Conservation (phyloP, 2,797 vertebrate genomes). For the Parauchenoglanis ngamensis region DNA sequence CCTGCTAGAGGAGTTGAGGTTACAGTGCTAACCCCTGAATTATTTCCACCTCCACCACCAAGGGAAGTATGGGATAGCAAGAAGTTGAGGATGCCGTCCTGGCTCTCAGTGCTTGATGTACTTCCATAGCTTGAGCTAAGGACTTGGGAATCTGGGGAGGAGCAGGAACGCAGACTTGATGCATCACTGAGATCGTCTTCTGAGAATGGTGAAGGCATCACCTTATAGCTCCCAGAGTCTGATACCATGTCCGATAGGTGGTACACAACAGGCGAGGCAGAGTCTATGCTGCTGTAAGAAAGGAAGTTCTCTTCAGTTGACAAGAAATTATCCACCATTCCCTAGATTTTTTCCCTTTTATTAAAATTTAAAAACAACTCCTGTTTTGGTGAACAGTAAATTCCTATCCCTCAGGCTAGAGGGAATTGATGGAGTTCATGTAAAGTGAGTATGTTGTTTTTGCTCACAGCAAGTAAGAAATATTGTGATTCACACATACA, state of each 20-base stretch:
- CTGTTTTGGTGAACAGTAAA: slow-evolving; percentile 51
- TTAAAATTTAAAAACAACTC: slow-evolving; percentile 44
- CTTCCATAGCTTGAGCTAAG: slow-evolving; percentile 88
- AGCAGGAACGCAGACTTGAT: slow-evolving; percentile 90
- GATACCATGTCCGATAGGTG: slow-evolving; percentile 81
- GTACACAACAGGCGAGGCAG: slow-evolving; percentile 70
- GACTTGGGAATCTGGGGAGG: slow-evolving; percentile 87
- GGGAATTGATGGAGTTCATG: slow-evolving; percentile 20
- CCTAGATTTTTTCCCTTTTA: slow-evolving; percentile 35
- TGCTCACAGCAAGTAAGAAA: slow-evolving; percentile 14
- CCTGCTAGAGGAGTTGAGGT: slow-evolving; percentile 61
- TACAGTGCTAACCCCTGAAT: slow-evolving; percentile 32
- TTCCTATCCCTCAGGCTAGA: slow-evolving; percentile 39
- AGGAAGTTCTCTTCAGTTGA: slow-evolving; percentile 89
- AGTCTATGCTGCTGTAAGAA: slow-evolving; percentile 64
- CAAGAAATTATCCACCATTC: slow-evolving; percentile 95
- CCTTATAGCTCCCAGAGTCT: slow-evolving; percentile 80
- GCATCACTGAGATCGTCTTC: slow-evolving; percentile 89
- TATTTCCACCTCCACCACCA: slow-evolving; percentile 60
- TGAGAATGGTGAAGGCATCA: slow-evolving; percentile 86
- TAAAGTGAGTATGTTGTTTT: slow-evolving; percentile 9
- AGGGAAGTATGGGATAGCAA: slow-evolving; percentile 86
- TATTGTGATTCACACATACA: slow-evolving; percentile 17
- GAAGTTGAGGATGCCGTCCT: slow-evolving; percentile 89
- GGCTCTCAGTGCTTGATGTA: slow-evolving; percentile 79